phyloP scores from a whole-genome alignment of 1,140 invertebrate species.

The Drosophila murphyi region DNA sequence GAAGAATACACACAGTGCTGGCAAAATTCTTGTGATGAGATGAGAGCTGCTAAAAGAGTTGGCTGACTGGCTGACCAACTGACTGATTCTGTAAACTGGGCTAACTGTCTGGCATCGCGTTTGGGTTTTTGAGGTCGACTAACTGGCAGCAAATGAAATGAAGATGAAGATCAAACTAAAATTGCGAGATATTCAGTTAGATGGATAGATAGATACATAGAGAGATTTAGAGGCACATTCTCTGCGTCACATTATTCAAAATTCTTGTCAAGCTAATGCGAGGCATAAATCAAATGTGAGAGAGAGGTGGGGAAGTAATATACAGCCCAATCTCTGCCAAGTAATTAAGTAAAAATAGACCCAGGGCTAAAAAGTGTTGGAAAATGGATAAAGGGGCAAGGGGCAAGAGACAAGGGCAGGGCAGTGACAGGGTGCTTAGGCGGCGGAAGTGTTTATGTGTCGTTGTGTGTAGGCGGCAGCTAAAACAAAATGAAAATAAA shows the following conservation, averaged over 20 bases:
- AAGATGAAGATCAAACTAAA: conserved; percentile 57
- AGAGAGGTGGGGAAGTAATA: conserved; percentile 11
- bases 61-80: conserved; percentile 37
- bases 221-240: not conserved
- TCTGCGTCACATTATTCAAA: conserved; percentile 27
- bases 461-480: conserved; percentile 33
- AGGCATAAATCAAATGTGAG: conserved; percentile 40
- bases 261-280: conserved; percentile 44
- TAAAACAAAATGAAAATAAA: conserved; percentile 47
- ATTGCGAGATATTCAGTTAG: conserved; percentile 23
- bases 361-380: conserved; percentile 17
- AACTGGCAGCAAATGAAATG: conserved; percentile 67
- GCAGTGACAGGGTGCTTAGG: conserved; percentile 5
- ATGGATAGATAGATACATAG: not conserved
- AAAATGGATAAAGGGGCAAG: conserved; percentile 12
- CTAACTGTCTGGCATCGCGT: conserved; percentile 52
- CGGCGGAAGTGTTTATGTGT: conserved; percentile 75
- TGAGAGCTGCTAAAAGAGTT: not conserved
- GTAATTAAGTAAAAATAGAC: conserved; percentile 77
- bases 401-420: conserved; percentile 21
- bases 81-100: conserved; percentile 60
- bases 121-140: conserved; percentile 66
- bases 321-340: conserved; percentile 49
- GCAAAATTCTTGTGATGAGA: conserved; percentile 22
- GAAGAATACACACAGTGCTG: conserved; percentile 31